These are phyloP conservation scores for Acholoe squamosa DNA, from an alignment of 2,888 invertebrate species.

Conservation along the genomic window DNA sequence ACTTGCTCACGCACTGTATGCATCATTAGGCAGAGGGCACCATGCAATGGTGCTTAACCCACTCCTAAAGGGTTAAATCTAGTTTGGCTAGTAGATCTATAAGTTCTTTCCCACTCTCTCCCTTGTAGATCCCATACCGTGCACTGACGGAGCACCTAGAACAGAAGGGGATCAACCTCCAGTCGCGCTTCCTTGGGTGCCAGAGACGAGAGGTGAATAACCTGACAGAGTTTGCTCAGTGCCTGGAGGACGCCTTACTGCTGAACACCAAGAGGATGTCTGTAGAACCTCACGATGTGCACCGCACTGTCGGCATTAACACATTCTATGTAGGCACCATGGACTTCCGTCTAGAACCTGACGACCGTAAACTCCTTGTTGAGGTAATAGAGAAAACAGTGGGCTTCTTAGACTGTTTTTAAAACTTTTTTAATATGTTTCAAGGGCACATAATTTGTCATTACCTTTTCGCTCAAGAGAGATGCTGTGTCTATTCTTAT, in stretches of 20 bases:
- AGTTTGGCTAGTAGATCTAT: too few relatives aligned
- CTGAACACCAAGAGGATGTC: conserved; percentile 76
- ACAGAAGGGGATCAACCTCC: conserved; percentile 69
- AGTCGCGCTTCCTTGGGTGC: conserved; percentile 78
- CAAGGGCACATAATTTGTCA: too few relatives aligned
- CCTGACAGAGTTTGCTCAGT: conserved; percentile 75
- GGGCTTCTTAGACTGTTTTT: too few relatives aligned
- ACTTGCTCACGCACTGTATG: too few relatives aligned
- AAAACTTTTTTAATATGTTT: too few relatives aligned
- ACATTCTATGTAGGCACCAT: conserved; percentile 79
- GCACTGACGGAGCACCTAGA: conserved; percentile 61
- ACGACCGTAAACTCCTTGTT: conserved; percentile 76
- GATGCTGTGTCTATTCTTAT: too few relatives aligned
- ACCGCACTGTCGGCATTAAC: conserved; percentile 80
- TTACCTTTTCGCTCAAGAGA: too few relatives aligned
- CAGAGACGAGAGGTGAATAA: conserved; percentile 75
- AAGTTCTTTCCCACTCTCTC: neutral
- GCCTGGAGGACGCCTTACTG: conserved; percentile 76
- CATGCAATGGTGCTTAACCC: too few relatives aligned
- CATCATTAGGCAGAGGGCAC: too few relatives aligned
- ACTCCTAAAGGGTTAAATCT: too few relatives aligned
- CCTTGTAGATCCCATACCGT: conserved; percentile 47
- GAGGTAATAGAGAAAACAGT: too few relatives aligned
- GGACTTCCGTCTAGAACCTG: conserved; percentile 77
- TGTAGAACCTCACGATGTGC: conserved; percentile 72